Base-by-base conservation (phyloP, 2,113 vertebrate species). In the Sporophila hypoxantha region DNA sequence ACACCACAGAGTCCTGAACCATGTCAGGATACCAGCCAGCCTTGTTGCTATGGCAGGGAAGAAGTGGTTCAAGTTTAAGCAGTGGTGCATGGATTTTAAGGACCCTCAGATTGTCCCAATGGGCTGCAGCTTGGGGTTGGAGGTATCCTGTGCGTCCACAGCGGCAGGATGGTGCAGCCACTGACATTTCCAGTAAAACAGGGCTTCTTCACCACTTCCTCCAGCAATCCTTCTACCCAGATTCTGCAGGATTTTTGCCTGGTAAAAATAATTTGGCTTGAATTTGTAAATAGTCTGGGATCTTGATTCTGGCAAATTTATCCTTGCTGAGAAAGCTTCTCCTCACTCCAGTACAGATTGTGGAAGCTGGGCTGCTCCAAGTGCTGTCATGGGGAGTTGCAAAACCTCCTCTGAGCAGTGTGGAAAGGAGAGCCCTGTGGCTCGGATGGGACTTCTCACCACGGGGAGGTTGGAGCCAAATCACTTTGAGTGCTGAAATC, bases 341-440 rank as follows among this genome's bases (percentile, higher is more conserved):
- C 50, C 22, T 39, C 27, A 67, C n/a, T 71, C 10, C 57, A 68
- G n/a, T 1, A 34, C 39, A 39, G 49, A n/a, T 57, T 39, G 17
- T 53, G 60, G 60, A 44, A 78, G 37, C 32, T 44, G 68, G 41
- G 37, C 34, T 77, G 36, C 69, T 83, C 74, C 81, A 66, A 57
- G 62, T 1, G 1, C 46, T 53, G 21, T 29, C 47, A 10, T 0
- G 9, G 44, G 9, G n/a, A 44, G 49, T 37, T 88, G 52, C 10
- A 32, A 77, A 81, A 12, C 17, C 21, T 80, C 22, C 26, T 62
- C 52, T 30, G 23, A 47, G 23, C n/a, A 29, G 37, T 23, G 41
- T 0, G 0, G 59, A n/a, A 90, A 88, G 50, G 41, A 73, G 8
- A 80, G 7, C 18, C 17, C 8, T 0, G 0, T 2, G 8, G 36